These are phyloP conservation scores for Microtus richardsoni DNA, from an alignment of 2,113 vertebrate species.

Conservation along the genomic window DNA sequence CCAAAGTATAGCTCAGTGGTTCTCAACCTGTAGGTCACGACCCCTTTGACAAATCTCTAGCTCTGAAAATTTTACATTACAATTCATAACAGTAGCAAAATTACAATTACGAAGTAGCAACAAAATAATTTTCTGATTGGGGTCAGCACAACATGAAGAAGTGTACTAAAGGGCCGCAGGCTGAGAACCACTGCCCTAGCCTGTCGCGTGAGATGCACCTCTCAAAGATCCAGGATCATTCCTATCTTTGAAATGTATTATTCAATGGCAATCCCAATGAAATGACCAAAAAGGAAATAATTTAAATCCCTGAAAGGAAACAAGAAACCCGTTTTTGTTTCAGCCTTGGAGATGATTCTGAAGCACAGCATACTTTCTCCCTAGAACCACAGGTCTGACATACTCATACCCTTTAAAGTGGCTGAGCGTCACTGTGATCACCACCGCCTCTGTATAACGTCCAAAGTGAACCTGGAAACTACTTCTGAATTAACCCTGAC, in stretches of 20 bases:
- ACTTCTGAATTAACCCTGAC: slow-evolving; percentile 30
- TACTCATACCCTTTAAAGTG: background rate
- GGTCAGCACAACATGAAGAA: background rate
- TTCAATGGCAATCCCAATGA: slow-evolving; percentile 31
- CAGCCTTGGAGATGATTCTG: slow-evolving; percentile 44
- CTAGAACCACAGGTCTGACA: background rate
- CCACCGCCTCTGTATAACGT: background rate
- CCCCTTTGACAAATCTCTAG: background rate
- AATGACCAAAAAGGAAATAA: slow-evolving; percentile 31
- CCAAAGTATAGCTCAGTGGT: background rate
- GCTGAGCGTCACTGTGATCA: background rate
- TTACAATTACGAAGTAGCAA: background rate
- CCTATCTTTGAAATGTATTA: background rate
- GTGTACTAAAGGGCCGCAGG: background rate
- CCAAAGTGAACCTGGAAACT: background rate
- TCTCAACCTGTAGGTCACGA: background rate
- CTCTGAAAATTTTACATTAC: background rate
- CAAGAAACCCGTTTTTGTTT: slow-evolving; percentile 40
- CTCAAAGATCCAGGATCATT: background rate
- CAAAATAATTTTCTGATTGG: background rate
- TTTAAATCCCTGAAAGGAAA: slow-evolving; percentile 49
- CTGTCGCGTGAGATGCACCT: background rate
- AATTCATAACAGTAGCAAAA: background rate
- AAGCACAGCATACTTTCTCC: background rate
- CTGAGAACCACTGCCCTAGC: background rate